phyloP scores from a whole-genome alignment of 1,140 invertebrate species.

The Drosophila seguyi region DNA sequence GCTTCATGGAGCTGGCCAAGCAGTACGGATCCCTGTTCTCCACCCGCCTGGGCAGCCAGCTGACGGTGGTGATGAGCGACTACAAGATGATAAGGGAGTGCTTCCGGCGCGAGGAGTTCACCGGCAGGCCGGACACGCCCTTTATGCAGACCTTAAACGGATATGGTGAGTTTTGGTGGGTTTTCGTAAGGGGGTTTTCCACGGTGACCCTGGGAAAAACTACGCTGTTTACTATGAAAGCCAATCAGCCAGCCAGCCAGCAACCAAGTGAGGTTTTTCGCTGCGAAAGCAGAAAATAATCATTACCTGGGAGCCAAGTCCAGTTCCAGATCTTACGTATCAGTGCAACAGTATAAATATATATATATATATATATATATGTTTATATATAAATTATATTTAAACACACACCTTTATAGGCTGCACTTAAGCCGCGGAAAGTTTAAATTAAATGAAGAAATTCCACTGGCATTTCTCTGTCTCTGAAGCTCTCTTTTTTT shows the following conservation, averaged over 20 bases:
- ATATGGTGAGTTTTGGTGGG: conserved; percentile 89
- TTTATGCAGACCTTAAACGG: conserved; percentile 94
- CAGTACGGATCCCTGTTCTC: conserved; percentile 93
- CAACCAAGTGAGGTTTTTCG: conserved; percentile 9
- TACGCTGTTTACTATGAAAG: conserved; percentile 28
- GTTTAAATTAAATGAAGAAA: conserved; percentile 39
- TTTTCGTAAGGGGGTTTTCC: background rate
- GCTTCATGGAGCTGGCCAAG: conserved; percentile 90
- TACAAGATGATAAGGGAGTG: conserved; percentile 93
- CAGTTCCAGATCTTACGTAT: conserved; percentile 12
- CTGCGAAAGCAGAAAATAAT: conserved; percentile 39
- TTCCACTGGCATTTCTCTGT: conserved; percentile 33
- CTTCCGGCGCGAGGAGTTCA: conserved; percentile 93
- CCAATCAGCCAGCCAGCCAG: too few relatives aligned
- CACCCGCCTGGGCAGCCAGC: conserved; percentile 89
- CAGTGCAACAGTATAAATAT: background rate
- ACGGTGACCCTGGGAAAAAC: conserved; percentile 12
- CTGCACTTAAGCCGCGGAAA: conserved; percentile 9
- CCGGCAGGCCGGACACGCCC: conserved; percentile 92
- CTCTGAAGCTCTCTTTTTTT: conserved; percentile 12
- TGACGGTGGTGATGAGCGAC: conserved; percentile 94
- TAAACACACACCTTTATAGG: too few relatives aligned
- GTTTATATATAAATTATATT: too few relatives aligned
- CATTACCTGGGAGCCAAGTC: conserved; percentile 34
- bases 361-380: background rate